Base-by-base conservation (phyloP, 1,140 invertebrate species). In the Steinernema khuongi region DNA sequence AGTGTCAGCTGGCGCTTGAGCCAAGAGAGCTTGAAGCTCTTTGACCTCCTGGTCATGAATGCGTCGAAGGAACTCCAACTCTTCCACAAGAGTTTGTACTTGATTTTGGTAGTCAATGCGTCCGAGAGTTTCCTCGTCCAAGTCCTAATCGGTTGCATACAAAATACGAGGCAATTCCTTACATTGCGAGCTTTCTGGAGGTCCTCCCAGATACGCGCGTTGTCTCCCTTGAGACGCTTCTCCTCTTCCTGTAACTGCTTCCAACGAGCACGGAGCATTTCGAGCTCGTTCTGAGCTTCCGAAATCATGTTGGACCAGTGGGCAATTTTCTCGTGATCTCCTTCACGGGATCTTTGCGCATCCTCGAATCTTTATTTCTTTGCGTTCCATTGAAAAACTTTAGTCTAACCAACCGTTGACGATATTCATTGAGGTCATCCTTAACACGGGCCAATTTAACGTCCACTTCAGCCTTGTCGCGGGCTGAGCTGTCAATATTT, bases 41-140 rank as follows among this genome's bases (percentile, higher is more conserved):
- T 87, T 87, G 71, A 87, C 79, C 77, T 87, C 87, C 86, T 87
- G 76, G 22, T 60, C 43, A 68, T 76, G 75, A 31, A 76, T 70
- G 50, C 75, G 50, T 7, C 50, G 50, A 96, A 94, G 86, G 98
- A 97, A 60, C 50, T 90, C 89, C 18, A 96, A 88, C 81, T 97
- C 94, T 86, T 98, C 94, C 76, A 60, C 26, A 60, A 60, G 50
- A 60, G 88, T 87, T 82, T 88, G 88, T 43, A 85, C 81, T 75
- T 87, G 81, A 85, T 98, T 98, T 87, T 98, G 93, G 75, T 95
- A 89, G 86, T 97, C 94, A 71, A 96, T 92, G 75, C 94, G 90
- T 67, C 91, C 90, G 70, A 97, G 86, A 31, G 93, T 94, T 87
- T 97, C 96, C 72, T 93, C 91, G 81, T 97, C 94, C 22, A 97